Evolutionary conservation across 2,797 vertebrate genomes (phyloP).

Genomic region (Decapterus maruadsi): DNA sequence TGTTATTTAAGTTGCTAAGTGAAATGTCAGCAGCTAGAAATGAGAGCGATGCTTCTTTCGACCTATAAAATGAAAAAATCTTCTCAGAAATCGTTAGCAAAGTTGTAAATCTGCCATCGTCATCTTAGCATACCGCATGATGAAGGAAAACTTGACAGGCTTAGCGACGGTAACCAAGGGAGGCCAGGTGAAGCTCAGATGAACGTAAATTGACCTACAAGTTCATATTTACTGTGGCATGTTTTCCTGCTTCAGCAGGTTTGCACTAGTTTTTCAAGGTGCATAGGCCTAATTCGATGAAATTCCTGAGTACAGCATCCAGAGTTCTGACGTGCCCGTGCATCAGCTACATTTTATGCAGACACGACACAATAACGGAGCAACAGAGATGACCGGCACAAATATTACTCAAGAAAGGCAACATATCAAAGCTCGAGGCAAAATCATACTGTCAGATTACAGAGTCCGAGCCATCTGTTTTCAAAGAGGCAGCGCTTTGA

Average conservation of each 20-base stretch:
- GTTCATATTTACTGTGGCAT: background rate
- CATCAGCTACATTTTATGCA: conserved; percentile 31
- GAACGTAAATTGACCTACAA: background rate
- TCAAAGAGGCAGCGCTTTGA: conserved; percentile 52
- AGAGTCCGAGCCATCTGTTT: conserved; percentile 61
- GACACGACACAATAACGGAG: background rate
- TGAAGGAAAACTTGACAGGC: background rate
- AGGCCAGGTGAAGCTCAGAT: background rate
- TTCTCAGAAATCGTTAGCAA: background rate
- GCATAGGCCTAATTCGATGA: background rate
- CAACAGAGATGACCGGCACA: conserved; percentile 8
- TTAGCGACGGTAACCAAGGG: background rate
- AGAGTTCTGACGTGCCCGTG: background rate
- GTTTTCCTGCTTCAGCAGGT: conserved; percentile 13
- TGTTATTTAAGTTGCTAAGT: background rate
- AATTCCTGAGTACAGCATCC: background rate
- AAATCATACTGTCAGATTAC: conserved; percentile 57
- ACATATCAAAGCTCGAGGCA: conserved; percentile 36
- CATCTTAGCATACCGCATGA: conserved; percentile 2
- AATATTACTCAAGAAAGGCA: conserved; percentile 34
- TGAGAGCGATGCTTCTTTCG: background rate
- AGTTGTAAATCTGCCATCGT: background rate
- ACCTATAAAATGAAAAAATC: background rate
- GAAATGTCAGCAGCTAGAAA: background rate
- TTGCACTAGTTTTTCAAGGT: background rate